A percentile compares a stretch with the other conserved stretches of the same genome.
These are phyloP conservation scores for Alectoris magna DNA, from an alignment of 2,797 vertebrate species.

Conservation along the genomic window DNA sequence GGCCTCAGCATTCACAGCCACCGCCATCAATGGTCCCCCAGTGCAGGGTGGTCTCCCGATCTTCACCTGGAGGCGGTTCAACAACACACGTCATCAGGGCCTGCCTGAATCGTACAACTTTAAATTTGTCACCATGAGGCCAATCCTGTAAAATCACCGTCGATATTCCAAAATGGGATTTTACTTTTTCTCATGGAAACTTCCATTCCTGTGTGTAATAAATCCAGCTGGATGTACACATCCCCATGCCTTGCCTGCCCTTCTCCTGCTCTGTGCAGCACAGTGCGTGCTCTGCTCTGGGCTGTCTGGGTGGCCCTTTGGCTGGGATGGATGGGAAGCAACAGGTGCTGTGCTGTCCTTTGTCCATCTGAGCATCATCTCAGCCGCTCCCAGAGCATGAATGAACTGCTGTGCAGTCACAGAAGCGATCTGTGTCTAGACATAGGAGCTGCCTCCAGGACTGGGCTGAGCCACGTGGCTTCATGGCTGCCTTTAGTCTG, in stretches of 20 bases:
- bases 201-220: conserved; percentile 59
- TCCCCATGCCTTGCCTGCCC: background rate
- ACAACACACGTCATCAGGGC: conserved; percentile 84
- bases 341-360: background rate
- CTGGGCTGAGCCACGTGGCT: background rate
- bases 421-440: background rate
- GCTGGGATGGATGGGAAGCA: background rate
- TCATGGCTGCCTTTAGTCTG: background rate
- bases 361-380: background rate
- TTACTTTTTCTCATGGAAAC: background rate
- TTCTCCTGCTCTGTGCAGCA: background rate
- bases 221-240: background rate
- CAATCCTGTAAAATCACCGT: conserved; percentile 63
- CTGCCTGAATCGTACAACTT: conserved; percentile 88
- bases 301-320: background rate
- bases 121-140: conserved; percentile 85
- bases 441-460: background rate
- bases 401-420: background rate
- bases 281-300: fast-evolving
- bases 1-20: conserved; percentile 81
- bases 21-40: conserved; percentile 88
- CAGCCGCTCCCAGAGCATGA: background rate
- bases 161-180: background rate
- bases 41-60: conserved; percentile 85
- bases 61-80: conserved; percentile 88